These are phyloP conservation scores for Ceyx margarethae DNA, from an alignment of 2,113 vertebrate genomes.

Conservation along the genomic window DNA sequence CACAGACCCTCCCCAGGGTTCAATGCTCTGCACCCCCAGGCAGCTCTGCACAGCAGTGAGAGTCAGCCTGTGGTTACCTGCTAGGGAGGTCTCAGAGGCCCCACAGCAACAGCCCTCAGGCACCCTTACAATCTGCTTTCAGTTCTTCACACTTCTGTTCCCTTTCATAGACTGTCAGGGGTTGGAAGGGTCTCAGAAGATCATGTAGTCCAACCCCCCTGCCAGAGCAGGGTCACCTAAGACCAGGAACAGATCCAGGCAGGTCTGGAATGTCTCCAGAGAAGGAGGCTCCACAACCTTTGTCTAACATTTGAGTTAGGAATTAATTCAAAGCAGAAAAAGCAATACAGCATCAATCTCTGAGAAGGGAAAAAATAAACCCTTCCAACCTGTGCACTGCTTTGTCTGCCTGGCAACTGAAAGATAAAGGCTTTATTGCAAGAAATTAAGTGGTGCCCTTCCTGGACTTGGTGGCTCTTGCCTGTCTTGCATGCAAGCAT, in stretches of 20 bases:
- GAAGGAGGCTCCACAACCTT: background rate
- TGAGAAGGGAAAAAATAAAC: background rate
- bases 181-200: no score
- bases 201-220: no score
- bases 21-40: no score
- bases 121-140: background rate
- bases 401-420: background rate
- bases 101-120: background rate
- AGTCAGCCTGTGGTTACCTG: no score
- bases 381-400: background rate
- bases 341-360: background rate
- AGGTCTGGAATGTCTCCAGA: no score
- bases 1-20: no score
- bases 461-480: background rate
- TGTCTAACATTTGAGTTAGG: background rate
- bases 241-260: no score
- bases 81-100: background rate
- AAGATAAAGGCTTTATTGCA: background rate
- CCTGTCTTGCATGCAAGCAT: background rate
- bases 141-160: background rate
- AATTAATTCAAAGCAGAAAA: background rate
- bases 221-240: no score
- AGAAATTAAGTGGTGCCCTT: background rate
- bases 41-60: background rate
- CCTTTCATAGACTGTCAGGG: no score